Evolutionary conservation across 1,140 invertebrate species (phyloP), one percentile per base, ranked within the genome.

Genomic region (Brachionus sp.): DNA sequence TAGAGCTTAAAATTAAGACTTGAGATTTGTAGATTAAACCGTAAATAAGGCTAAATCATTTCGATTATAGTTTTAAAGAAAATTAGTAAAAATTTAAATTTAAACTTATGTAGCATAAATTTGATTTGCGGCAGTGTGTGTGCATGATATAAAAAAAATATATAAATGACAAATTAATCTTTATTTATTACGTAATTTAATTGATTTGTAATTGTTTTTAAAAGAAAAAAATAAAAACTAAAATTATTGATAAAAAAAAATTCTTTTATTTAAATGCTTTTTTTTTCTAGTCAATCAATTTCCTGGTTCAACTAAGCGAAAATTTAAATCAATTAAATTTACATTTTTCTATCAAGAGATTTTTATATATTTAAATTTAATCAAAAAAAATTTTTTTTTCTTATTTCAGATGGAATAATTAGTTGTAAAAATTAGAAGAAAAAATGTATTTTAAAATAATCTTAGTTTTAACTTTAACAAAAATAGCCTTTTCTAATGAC

Each of bases 111-210:
- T 13, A 50, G 13, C 13, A n/a, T 50, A 13, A 50, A 50, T 50
- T 50, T 50, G 16, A 50, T 16, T 50, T 50, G 16, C 3, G 44
- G 12, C 5, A 13, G 44, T 13, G 13, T 13, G 44, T 50, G 44
- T 57, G 50, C 50, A 19, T 57, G 50, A 57, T 57, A 23, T 57
- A 42, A 25, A n/a, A 16, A 57, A 57, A n/a, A 19, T 23, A 57
- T 19, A 57, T 23, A 57, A 57, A 57, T 57, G 50, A 57, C 50
- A 57, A 19, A 57, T 23, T 57, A 57, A 57, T 57, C 64, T 37
- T 66, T 66, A 33, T n/a, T 66, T 33, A 66, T 66, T 66, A 66
- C 64, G 33, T 66, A 66, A 66, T 33, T 37, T 33, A 33, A 66
- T 66, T 16, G 64, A 66, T 66, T 66, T 66, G 9, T 66, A 33